A percentile compares a stretch with the other conserved stretches of the same genome.
Evolutionary conservation across 2,888 invertebrate species (phyloP).

Genomic region (Thelaira solivaga): DNA sequence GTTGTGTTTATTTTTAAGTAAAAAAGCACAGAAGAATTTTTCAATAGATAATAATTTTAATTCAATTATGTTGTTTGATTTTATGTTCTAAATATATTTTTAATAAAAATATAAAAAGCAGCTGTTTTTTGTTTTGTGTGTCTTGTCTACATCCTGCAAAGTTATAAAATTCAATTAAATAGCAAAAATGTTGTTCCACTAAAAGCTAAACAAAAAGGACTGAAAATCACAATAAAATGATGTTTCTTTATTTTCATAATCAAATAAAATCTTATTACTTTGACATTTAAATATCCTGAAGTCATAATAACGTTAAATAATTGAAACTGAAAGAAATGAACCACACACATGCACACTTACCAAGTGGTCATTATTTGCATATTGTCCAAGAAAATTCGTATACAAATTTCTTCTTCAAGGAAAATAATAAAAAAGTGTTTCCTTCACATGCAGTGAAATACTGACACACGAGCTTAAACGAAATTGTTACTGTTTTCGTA

Average conservation of each 20-base stretch:
- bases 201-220: conserved; percentile 46
- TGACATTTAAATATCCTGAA: conserved; percentile 63
- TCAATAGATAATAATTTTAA: conserved; percentile 52
- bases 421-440: neutral
- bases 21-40: conserved; percentile 4
- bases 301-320: conserved; percentile 34
- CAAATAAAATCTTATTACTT: conserved; percentile 66
- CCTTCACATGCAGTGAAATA: neutral
- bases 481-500: conserved; percentile 32
- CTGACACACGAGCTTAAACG: neutral
- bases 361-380: conserved; percentile 60
- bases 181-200: conserved; percentile 35
- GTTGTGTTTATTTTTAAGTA: neutral
- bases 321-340: conserved; percentile 14
- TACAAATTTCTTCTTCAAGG: neutral
- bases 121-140: conserved; percentile 33
- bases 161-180: conserved; percentile 57
- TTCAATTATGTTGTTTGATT: conserved; percentile 60
- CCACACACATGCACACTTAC: too few relatives aligned
- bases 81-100: conserved; percentile 36
- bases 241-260: conserved; percentile 48
- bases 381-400: conserved; percentile 43
- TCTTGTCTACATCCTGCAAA: conserved; percentile 5
- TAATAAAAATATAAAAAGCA: conserved; percentile 50
- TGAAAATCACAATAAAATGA: conserved; percentile 40